phyloP scores from a whole-genome alignment of 2,888 invertebrate species.

The Acronicta alni region DNA sequence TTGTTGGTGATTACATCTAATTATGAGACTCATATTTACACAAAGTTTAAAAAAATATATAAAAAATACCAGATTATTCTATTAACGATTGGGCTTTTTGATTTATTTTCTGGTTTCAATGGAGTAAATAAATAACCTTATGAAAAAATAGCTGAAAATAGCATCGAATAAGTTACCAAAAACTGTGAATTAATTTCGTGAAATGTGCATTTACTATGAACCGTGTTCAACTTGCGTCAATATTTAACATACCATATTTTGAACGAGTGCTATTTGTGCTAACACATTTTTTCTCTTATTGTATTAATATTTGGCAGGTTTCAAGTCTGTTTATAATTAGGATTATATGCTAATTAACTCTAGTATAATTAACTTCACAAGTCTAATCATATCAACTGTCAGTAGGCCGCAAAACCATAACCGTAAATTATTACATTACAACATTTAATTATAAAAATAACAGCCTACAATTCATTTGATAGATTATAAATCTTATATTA shows the following conservation, averaged over 20 bases:
- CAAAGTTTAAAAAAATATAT: constrained; percentile 44
- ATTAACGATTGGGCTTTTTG: constrained; percentile 17
- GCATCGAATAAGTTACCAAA: constrained; percentile 17
- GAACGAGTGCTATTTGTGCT: constrained; percentile 63
- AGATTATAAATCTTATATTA: constrained; percentile 57
- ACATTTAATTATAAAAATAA: constrained; percentile 22
- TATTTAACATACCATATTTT: constrained; percentile 39
- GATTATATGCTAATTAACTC: constrained; percentile 49
- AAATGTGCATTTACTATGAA: constrained; percentile 34
- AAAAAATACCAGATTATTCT: constrained; percentile 22
- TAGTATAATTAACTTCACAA: constrained; percentile 41
- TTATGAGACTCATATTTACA: constrained; percentile 70
- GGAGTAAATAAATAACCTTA: too few species aligned
- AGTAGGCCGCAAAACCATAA: constrained; percentile 26
- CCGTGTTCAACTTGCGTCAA: constrained; percentile 45
- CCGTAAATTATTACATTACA: background rate
- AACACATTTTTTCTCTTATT: constrained; percentile 65
- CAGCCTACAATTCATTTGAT: constrained; percentile 35
- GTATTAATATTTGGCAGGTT: constrained; percentile 82
- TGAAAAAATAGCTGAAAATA: constrained; percentile 23
- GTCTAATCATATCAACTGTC: constrained; percentile 28
- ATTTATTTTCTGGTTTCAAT: constrained; percentile 15
- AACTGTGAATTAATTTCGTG: constrained; percentile 31
- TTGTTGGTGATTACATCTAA: constrained; percentile 75
- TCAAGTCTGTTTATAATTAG: constrained; percentile 67